phyloP scores from a whole-genome alignment of 2,113 vertebrate species.

The Bolborhynchus lineola region DNA sequence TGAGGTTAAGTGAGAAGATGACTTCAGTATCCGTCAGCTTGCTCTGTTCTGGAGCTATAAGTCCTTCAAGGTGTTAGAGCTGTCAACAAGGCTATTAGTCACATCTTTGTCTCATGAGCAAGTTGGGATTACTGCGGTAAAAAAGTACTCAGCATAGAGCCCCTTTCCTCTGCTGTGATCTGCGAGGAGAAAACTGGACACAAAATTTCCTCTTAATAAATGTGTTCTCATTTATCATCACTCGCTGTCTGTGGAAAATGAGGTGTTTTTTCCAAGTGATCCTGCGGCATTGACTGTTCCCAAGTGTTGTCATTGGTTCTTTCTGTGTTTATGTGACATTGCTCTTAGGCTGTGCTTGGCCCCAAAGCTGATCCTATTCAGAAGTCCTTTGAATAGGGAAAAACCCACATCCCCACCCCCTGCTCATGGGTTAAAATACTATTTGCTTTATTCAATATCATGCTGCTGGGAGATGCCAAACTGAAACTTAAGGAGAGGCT shows the following conservation, averaged over 20 bases:
- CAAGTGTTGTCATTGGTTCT: slow-evolving; percentile 56
- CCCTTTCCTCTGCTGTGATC: background rate
- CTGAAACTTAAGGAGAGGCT: background rate
- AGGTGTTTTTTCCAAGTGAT: slow-evolving; percentile 57
- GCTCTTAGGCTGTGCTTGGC: background rate
- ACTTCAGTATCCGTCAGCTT: background rate
- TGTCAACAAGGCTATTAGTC: background rate
- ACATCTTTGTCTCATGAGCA: background rate
- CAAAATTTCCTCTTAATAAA: slow-evolving; percentile 17
- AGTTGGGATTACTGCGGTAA: background rate
- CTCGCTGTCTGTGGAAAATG: slow-evolving; percentile 51
- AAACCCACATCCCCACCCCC: background rate
- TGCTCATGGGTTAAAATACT: background rate
- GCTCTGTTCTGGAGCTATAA: background rate
- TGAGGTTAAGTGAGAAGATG: background rate
- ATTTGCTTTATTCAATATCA: background rate
- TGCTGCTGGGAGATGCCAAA: background rate
- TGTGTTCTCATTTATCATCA: slow-evolving; percentile 39
- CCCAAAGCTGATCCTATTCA: slow-evolving; percentile 1
- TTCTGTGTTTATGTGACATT: slow-evolving; percentile 63
- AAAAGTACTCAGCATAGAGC: background rate
- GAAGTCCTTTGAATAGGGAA: background rate
- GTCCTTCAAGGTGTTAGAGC: background rate
- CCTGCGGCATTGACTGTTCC: slow-evolving; percentile 56
- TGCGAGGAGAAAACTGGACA: slow-evolving; percentile 12